These are phyloP conservation scores for Oppia nitens DNA, from an alignment of 1,140 invertebrate genomes.

Conservation along the genomic window DNA sequence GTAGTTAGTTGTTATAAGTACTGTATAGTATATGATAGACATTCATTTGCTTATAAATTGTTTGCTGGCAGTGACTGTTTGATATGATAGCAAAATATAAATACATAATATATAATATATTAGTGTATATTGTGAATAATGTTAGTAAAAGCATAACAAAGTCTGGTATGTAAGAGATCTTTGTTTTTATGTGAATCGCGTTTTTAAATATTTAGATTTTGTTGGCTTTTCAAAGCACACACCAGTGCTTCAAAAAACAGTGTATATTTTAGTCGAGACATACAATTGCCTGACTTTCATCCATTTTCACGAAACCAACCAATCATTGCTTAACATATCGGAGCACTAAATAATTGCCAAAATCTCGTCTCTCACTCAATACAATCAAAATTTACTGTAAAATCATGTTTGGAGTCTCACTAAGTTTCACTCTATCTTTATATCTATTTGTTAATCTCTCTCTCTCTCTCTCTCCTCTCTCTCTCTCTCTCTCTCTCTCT, in stretches of 20 bases:
- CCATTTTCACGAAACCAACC: background rate
- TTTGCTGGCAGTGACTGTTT: background rate
- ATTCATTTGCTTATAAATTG: background rate
- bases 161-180: too few relatives aligned
- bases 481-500: too few relatives aligned
- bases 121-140: too few relatives aligned
- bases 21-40: too few relatives aligned
- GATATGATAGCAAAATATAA: background rate
- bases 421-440: too few relatives aligned
- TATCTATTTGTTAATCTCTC: too few relatives aligned
- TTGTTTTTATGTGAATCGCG: background rate
- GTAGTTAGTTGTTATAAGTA: too few relatives aligned
- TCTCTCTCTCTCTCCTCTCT: too few relatives aligned
- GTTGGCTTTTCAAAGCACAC: background rate
- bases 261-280: too few relatives aligned
- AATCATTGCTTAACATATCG: background rate
- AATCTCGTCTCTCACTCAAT: background rate
- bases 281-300: background rate
- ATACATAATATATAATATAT: background rate
- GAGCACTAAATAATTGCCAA: background rate
- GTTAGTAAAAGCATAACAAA: background rate
- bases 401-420: too few relatives aligned
- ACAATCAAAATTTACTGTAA: too few relatives aligned
- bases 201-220: background rate
- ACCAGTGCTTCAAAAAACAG: too few relatives aligned